Base-by-base conservation (phyloP, 1,140 invertebrate species). In the Hydropsyche tenuis region DNA sequence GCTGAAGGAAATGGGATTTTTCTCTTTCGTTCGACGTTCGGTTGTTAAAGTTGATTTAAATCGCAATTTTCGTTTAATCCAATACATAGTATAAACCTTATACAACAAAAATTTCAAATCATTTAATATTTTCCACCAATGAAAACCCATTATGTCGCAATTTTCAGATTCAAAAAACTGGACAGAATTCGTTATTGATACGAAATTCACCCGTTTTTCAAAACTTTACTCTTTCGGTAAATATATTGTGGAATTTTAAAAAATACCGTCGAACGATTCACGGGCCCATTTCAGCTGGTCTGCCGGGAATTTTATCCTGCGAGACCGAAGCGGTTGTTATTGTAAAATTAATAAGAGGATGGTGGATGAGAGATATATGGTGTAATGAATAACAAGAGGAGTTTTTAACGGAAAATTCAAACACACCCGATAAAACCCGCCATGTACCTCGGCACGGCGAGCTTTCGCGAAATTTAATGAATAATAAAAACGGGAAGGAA, bases 261-360 rank as follows among this genome's bases (percentile, higher is more conserved):
- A 60, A 60, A 12, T 12, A 1, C n/a, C 11, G 25, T 11, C 22
- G 23, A 12, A 60, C 22, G 18, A 22, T 60, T 22, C 56, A 60
- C 2, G 14, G 12, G 2, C 3, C 3, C 11, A 14, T 37, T 37
- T 37, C 45, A 11, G 23, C 1, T 11, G 56, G 23, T 60, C 23
- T 27, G 56, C 18, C 3, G 7, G 11, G 22, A 20, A 3, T 60
- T 60, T 60, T 60, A 60, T 60, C 56, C 56, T 12, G 23, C 23
- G 56, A 37, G 30, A 60, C 56, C 56, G 56, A 60, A 60, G 56
- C 56, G 56, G 56, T 60, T 60, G 56, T 60, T 60, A 60, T 60
- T 60, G 23, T 60, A 60, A 60, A 60, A 60, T 60, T 60, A 60
- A 60, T 60, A 60, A 60, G 56, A 23, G 30, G 30, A 37, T 37